Evolutionary conservation across 2,113 vertebrate species (phyloP), one percentile per base, ranked within the genome.

Genomic region (Pygoscelis antarcticus): DNA sequence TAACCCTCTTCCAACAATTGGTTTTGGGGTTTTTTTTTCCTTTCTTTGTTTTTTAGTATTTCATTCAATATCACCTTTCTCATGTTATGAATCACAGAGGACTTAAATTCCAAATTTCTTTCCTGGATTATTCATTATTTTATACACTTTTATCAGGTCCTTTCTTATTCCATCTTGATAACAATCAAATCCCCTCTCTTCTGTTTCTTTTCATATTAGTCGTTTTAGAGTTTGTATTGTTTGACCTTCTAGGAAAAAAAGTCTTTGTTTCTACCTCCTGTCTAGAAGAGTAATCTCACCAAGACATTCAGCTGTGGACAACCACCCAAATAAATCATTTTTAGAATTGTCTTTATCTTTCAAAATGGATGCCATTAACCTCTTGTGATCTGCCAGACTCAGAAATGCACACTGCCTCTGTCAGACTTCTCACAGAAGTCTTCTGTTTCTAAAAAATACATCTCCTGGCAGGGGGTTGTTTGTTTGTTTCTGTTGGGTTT

Each of bases 1-100:
- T 40, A 78, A 7, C 19, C 19, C 1, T 54, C 65, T 76, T 79
- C 16, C 15, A 85, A 36, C 7, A 49, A 10, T 23, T n/a, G 10
- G 42, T 6, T 7, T 68, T 32, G 38, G 38, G 38, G 22, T 7
- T 34, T 80, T 27, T 29, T n/a, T n/a, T n/a, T 11, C 14, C 5
- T 51, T 40, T 51, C 8, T 75, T 82, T 65, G 8, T 8, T 34
- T 93, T 68, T 88, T 16, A 29, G 23, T 60, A 74, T 72, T 93
- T 85, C 70, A 69, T 92, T 95, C 87, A 95, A 21, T 78, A 93
- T 36, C n/a, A 40, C 44, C 17, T 90, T 22, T 70, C 36, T 88
- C 16, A 23, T 17, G 6, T 65, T 80, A 38, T 51, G 80, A 87
- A 89, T 74, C 34, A 86, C 42, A 54, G n/a, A 77, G 34, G 3